These are phyloP conservation scores for Pogona vitticeps DNA, from an alignment of 2,113 vertebrate species.

Conservation along the genomic window DNA sequence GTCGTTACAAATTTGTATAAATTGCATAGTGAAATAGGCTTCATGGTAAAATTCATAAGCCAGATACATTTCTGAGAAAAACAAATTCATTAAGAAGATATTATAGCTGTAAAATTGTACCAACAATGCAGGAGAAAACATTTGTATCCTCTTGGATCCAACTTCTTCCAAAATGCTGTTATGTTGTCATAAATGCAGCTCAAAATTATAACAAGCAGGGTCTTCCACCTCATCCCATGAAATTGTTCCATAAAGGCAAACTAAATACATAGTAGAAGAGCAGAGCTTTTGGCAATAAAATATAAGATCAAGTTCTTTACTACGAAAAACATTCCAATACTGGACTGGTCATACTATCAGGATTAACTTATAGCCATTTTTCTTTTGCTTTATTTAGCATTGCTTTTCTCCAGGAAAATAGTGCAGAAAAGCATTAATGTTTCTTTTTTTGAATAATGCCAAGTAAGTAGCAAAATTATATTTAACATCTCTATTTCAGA, in stretches of 20 bases:
- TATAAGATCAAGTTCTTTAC: neutral
- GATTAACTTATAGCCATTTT: neutral
- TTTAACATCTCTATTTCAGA: neutral
- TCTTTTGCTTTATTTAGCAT: neutral
- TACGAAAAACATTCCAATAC: neutral
- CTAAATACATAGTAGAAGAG: neutral
- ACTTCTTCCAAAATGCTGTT: neutral
- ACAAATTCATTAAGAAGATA: conserved; percentile 57
- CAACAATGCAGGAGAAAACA: conserved; percentile 31
- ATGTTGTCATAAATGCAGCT: neutral
- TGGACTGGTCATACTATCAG: rapidly evolving
- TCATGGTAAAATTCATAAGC: conserved; percentile 54
- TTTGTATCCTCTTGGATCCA: neutral
- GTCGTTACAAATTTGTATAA: conserved; percentile 64
- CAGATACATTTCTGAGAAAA: conserved; percentile 41
- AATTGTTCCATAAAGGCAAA: conserved; percentile 6
- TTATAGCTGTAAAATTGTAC: conserved; percentile 15
- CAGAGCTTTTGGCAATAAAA: neutral
- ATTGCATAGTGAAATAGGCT: conserved; percentile 50
- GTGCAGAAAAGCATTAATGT: neutral
- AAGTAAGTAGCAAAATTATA: neutral
- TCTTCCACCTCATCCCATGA: neutral
- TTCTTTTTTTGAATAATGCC: neutral
- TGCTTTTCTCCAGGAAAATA: neutral
- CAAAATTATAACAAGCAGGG: neutral